phyloP scores from a whole-genome alignment of 2,797 vertebrate species.

The Propithecus perrieri region DNA sequence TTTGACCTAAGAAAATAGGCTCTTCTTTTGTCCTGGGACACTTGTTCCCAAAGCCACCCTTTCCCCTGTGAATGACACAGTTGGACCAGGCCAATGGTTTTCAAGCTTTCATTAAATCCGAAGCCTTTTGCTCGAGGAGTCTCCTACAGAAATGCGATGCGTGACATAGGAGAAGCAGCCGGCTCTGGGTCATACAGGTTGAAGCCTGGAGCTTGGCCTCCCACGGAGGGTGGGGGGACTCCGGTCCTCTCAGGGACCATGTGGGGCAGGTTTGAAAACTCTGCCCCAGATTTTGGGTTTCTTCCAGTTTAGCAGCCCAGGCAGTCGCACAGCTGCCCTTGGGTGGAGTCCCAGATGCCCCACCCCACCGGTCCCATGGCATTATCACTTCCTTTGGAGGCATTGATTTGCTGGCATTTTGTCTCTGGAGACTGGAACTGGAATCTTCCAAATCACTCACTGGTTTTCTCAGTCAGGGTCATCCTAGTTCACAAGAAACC shows the following conservation, averaged over 20 bases:
- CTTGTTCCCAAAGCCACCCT: not conserved
- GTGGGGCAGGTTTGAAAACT: not conserved
- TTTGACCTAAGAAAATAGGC: slow-evolving; percentile 27
- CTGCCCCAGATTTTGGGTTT: not conserved
- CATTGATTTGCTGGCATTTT: slow-evolving; percentile 47
- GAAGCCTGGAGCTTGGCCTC: not conserved
- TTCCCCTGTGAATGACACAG: not conserved
- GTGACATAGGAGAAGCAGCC: not conserved
- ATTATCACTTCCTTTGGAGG: slow-evolving; percentile 5
- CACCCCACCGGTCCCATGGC: not conserved
- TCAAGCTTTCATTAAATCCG: slow-evolving; percentile 2
- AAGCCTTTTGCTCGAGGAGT: not conserved
- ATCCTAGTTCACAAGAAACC: slow-evolving; percentile 68
- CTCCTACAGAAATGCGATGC: not conserved
- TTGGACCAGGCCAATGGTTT: slow-evolving; percentile 14
- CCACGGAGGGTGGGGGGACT: accelerated
- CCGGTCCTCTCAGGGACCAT: not conserved
- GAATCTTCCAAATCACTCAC: slow-evolving; percentile 60
- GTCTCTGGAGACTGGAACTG: slow-evolving; percentile 55
- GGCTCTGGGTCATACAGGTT: not conserved
- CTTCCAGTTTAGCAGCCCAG: not conserved
- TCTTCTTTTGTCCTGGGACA: slow-evolving; percentile 24
- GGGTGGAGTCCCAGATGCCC: not conserved
- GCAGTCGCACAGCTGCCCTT: not conserved
- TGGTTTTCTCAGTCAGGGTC: slow-evolving; percentile 68